phyloP scores from a whole-genome alignment of 2,113 vertebrate genomes.

The Macaca nemestrina region DNA sequence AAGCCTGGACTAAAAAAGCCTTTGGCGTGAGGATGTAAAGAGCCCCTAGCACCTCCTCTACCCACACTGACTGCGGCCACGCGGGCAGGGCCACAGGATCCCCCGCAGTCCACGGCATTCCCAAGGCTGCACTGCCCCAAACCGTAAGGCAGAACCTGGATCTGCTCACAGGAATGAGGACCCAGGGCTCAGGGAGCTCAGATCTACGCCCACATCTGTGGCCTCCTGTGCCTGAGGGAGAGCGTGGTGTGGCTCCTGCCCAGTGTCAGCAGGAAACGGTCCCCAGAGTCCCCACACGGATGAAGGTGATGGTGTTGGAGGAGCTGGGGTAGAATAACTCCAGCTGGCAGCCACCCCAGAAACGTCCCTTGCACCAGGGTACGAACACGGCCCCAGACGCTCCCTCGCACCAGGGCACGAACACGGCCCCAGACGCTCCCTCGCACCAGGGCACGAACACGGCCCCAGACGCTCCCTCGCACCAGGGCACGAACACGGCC shows the following conservation, averaged over 20 bases:
- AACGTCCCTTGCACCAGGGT: background rate
- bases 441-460: no score
- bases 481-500: no score
- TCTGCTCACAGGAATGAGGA: background rate
- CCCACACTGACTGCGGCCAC: background rate
- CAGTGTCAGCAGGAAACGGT: background rate
- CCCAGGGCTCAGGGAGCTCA: background rate
- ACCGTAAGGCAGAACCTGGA: background rate
- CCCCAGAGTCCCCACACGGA: background rate
- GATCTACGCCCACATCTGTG: background rate
- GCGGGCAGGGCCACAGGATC: rapidly evolving
- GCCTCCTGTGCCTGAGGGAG: slow-evolving; percentile 67
- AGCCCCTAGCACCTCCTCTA: background rate
- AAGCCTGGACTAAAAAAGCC: background rate
- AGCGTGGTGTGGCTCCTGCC: slow-evolving; percentile 57
- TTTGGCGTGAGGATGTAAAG: rapidly evolving
- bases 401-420: no score
- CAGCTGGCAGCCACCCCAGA: background rate
- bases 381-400: background rate
- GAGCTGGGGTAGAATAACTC: rapidly evolving
- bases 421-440: no score
- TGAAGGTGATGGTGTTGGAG: background rate
- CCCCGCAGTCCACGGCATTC: rapidly evolving
- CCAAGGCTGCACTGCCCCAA: rapidly evolving
- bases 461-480: no score